Evolutionary conservation across 2,113 vertebrate species (phyloP), one percentile per base, ranked within the genome.

Genomic region (Lagopus leucura): DNA sequence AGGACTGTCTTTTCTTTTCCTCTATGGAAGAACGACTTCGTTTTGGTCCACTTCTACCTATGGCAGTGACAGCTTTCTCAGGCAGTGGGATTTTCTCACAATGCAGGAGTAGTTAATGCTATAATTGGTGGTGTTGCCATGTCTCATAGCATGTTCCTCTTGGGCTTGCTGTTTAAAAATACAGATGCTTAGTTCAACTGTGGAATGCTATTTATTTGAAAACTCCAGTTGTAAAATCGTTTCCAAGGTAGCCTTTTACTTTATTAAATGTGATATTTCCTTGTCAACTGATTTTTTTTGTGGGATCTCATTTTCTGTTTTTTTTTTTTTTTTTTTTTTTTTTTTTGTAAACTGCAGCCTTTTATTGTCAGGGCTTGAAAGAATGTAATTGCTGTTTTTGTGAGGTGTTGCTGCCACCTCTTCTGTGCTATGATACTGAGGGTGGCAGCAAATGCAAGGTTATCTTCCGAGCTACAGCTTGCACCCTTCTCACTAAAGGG

Each of bases 401-500:
- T 1, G 7, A 71, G 18, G 7, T 48, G 11, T 18, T 25, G 5
- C n/a, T 47, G 86, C 38, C 52, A 11, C 17, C 30, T 18, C 34
- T 8, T 0, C 0, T 9, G 14, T 16, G 4, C 13, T 36, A 8
- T 2, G 2, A 50, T 71, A 47, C 9, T 42, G 32, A 27, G 34
- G 14, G 2, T 5, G 27, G 42, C 22, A 17, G 32, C 61, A 40
- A 18, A 64, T 19, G 61, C 22, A 85, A 15, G 36, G 79, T 58
- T 82, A 9, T 52, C 16, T 54, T 82, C 30, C 15, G 8, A 21
- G 36, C 3, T 3, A 25, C 19, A 77, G 14, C 16, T 70, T 61
- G 36, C 19, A 6, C 30, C 43, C 4, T 80, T 11, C 8, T 81
- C 45, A 30, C 11, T 9, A 50, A 87, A 58, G 24, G 8, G 10